Evolutionary conservation across 1,140 invertebrate species (phyloP).

Genomic region (Hyposmocoma kahamanoa): DNA sequence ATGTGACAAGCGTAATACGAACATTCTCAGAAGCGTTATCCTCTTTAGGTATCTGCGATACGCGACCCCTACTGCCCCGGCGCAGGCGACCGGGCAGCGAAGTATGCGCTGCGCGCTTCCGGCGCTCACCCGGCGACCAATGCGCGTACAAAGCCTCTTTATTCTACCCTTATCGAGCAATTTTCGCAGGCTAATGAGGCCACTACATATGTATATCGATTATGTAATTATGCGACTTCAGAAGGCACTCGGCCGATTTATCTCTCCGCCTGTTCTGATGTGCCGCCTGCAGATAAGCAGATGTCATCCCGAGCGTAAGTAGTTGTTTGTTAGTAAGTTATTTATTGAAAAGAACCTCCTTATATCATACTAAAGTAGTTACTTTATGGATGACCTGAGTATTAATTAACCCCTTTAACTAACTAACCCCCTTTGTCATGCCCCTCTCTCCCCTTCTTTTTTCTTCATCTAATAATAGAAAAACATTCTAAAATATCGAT

Average conservation of each 20-base stretch:
- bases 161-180: conserved; percentile 28
- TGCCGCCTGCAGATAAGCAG: not conserved
- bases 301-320: no score
- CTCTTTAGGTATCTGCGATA: not conserved
- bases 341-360: no score
- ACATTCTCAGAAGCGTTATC: conserved; percentile 18
- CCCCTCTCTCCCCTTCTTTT: no score
- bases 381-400: no score
- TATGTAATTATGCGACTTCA: conserved; percentile 47
- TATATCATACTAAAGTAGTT: no score
- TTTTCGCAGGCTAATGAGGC: no score
- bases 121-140: conserved; percentile 25
- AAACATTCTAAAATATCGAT: no score
- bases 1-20: not conserved
- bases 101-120: conserved; percentile 23
- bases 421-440: no score
- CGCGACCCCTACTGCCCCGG: not conserved
- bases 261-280: not conserved
- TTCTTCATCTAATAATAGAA: no score
- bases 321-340: no score
- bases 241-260: not conserved
- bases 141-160: conserved; percentile 45
- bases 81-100: not conserved
- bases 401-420: no score
- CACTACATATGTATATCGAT: conserved; percentile 41